These are phyloP conservation scores for Taphrorychus bicolor DNA, from an alignment of 2,888 invertebrate genomes.

Conservation along the genomic window DNA sequence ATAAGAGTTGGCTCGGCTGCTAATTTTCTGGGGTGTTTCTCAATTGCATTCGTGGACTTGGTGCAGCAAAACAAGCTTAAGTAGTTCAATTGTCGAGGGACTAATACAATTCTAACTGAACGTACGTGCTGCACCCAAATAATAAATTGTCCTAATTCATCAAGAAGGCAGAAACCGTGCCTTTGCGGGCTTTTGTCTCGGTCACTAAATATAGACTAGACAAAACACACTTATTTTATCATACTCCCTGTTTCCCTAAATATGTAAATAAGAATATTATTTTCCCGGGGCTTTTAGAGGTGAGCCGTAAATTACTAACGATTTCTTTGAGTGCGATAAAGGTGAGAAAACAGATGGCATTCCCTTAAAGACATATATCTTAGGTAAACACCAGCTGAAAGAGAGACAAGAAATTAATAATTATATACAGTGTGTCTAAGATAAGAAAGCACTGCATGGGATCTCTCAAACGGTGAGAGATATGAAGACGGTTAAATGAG, in stretches of 20 bases:
- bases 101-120: slow-evolving; percentile 6
- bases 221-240: slow-evolving; percentile 42
- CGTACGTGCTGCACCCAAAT: slow-evolving; percentile 11
- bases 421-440: too few species aligned
- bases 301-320: slow-evolving; percentile 36
- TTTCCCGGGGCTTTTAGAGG: slow-evolving; percentile 36
- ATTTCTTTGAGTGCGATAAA: background rate
- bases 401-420: too few species aligned
- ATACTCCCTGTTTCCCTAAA: slow-evolving; percentile 40
- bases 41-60: background rate
- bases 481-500: too few species aligned
- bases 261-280: slow-evolving; percentile 42
- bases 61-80: background rate
- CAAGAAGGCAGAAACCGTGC: slow-evolving; percentile 25
- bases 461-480: too few species aligned
- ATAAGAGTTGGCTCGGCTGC: background rate
- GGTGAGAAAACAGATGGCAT: background rate
- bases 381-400: too few species aligned
- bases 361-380: too few species aligned
- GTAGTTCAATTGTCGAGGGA: slow-evolving; percentile 1
- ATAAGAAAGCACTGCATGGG: too few species aligned
- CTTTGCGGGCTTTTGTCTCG: slow-evolving; percentile 33
- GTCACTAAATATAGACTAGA: slow-evolving; percentile 37
- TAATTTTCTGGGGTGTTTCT: background rate
- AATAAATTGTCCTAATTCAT: slow-evolving; percentile 28